These are phyloP conservation scores for Ferdinandea cuprea DNA, from an alignment of 2,888 invertebrate genomes.

Conservation along the genomic window DNA sequence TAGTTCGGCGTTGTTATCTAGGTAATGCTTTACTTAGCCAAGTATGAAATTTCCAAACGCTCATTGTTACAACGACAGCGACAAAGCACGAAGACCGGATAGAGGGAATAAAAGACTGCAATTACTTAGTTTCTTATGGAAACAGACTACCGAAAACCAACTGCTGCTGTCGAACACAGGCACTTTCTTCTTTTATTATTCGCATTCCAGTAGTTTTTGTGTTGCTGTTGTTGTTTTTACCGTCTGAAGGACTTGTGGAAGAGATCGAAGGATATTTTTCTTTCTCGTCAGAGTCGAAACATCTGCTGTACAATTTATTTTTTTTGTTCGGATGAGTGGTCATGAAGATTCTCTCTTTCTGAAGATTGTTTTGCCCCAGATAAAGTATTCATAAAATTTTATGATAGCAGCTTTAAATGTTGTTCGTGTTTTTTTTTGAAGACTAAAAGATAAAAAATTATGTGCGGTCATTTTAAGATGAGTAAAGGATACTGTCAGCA, in stretches of 20 bases:
- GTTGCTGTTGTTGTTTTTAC: conserved; percentile 3
- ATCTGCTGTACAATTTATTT: conserved; percentile 59
- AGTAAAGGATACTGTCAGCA: too few species aligned
- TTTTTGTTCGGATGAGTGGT: conserved; percentile 44
- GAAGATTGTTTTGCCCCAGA: conserved; percentile 49
- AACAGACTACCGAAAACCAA: conserved; percentile 29
- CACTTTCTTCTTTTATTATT: conserved; percentile 49
- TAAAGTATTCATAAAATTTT: conserved; percentile 44
- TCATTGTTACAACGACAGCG: conserved; percentile 32
- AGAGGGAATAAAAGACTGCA: conserved; percentile 25
- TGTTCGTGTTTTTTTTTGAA: background rate
- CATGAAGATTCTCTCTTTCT: conserved; percentile 17
- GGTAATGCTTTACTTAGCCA: conserved; percentile 61
- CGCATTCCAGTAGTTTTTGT: background rate
- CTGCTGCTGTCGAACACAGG: conserved; percentile 47
- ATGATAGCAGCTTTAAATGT: conserved; percentile 20
- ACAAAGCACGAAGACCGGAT: conserved; percentile 29
- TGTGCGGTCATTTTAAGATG: too few species aligned
- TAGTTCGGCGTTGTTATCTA: conserved; percentile 6
- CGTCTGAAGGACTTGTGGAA: conserved; percentile 48
- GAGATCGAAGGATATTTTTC: conserved; percentile 33
- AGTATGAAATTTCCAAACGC: conserved; percentile 56
- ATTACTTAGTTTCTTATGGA: conserved; percentile 28
- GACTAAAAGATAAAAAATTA: conserved; percentile 50
- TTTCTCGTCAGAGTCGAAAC: conserved; percentile 37